Base-by-base conservation (phyloP, 2,113 vertebrate species). In the Serilophus lunatus region DNA sequence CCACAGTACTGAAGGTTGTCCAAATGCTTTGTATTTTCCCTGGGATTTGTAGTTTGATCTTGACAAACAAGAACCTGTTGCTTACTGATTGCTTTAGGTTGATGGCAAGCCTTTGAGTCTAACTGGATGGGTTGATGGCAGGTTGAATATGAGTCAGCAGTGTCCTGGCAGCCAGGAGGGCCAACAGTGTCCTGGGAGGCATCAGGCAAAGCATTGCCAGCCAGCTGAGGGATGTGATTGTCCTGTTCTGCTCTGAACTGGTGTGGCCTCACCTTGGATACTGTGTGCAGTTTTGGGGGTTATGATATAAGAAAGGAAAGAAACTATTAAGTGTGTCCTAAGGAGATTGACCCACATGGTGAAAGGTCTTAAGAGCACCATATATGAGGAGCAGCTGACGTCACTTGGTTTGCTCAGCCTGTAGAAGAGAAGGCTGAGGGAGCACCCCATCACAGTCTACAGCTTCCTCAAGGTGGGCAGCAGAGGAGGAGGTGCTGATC, bases 181-280 rank as follows among this genome's bases (percentile, higher is more conserved):
- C 13, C 40, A 79, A 8, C 3, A 0, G 0, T 36, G 16, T 50
- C 66, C 53, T 56, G 65, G 31, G 36, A 13, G 0, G 3, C 53
- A 79, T 44, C 47, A 61, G 45, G 53, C 40, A 65, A 16, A 50
- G 56, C 35, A 38, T 8, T 11, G 0, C 11, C 29, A 26, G 15
- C 31, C 0, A 0, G 23, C 24, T 3, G 1, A 35, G 35, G 19
- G 35, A 74, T 35, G 66, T 13, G 28, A 35, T 1, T 50, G 35
- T 49, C 40, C 66, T 1, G 1, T 35, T 61, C 12, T 19, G 11
- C 7, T 15, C 18, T 33, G n/a, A 20, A 3, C 26, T 54, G 47
- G 35, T 10, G 40, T 0, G 0, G 16, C 24, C 35, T 18, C 42
- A 50, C 11, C 24, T 59, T 1, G 0, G 64, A 63, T 23, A 5